These are phyloP conservation scores for Hafferia zeledoni DNA, from an alignment of 2,797 vertebrate genomes.

Conservation along the genomic window DNA sequence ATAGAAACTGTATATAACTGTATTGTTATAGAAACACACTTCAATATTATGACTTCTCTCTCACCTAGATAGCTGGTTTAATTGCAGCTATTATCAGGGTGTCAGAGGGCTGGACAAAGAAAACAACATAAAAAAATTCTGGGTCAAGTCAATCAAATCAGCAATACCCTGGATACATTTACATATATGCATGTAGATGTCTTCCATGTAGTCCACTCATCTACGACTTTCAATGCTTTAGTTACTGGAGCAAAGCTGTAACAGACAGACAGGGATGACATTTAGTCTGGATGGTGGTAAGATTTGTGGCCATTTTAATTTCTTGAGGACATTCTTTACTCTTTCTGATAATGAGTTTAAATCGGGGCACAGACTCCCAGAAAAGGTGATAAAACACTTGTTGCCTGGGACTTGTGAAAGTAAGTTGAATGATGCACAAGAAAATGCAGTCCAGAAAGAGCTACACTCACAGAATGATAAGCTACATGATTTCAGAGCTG, in stretches of 20 bases:
- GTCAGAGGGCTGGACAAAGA: neutral
- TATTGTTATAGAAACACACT: slow-evolving; percentile 33
- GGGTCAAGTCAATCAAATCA: neutral
- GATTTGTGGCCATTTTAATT: neutral
- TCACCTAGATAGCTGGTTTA: neutral
- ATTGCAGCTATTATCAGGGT: neutral
- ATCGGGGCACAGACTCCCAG: neutral
- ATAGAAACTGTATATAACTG: no score
- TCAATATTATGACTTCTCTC: neutral
- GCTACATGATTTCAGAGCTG: neutral
- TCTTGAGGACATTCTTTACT: neutral
- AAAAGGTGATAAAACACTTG: neutral
- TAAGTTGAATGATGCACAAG: neutral
- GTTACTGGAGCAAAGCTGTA: neutral
- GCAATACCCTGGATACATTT: neutral
- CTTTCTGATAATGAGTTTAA: neutral
- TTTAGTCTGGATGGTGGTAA: neutral
- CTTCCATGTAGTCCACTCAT: neutral
- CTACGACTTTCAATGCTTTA: neutral
- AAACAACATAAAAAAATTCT: neutral
- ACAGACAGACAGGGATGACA: neutral
- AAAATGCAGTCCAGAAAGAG: neutral
- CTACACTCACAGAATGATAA: neutral
- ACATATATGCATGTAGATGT: neutral
- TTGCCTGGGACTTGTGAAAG: neutral